These are phyloP conservation scores for Galemys pyrenaicus DNA, from an alignment of 2,113 vertebrate genomes.

Conservation along the genomic window DNA sequence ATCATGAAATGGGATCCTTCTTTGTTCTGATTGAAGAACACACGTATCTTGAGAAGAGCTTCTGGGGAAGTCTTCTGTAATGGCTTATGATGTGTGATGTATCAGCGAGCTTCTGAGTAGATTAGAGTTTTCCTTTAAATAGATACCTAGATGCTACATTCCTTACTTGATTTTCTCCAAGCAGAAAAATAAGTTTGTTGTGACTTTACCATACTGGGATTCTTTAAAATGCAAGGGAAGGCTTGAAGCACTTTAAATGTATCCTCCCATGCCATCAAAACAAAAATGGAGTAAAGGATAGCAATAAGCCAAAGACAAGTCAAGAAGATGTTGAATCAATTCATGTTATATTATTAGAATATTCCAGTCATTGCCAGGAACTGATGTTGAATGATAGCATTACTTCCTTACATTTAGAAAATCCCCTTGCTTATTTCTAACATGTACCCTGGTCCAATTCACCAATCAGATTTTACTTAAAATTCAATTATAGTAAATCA, in stretches of 20 bases:
- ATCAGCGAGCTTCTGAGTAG: slow-evolving; percentile 13
- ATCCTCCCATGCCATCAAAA: not conserved
- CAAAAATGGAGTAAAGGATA: not conserved
- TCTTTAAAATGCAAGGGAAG: not conserved
- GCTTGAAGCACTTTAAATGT: not conserved
- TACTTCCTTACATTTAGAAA: not conserved
- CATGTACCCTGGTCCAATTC: not conserved
- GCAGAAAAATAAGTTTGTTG: not conserved
- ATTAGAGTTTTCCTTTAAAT: slow-evolving; percentile 1
- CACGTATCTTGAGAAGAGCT: slow-evolving; percentile 1
- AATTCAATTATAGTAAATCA: not conserved
- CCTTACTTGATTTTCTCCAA: not conserved
- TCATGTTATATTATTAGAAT: not conserved
- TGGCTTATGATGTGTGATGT: not conserved
- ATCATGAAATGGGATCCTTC: slow-evolving; percentile 70
- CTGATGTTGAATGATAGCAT: not conserved
- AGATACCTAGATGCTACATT: not conserved
- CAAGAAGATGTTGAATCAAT: not conserved
- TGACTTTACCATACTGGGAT: not conserved
- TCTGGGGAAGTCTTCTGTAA: slow-evolving; percentile 36
- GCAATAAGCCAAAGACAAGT: not conserved
- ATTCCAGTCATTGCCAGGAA: not conserved
- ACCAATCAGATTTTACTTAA: not conserved
- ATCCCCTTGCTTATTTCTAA: not conserved
- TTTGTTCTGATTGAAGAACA: slow-evolving; percentile 67